A percentile compares a stretch with the other conserved stretches of the same genome.
phyloP scores from a whole-genome alignment of 2,113 vertebrate species.

The Pardalotus punctatus region DNA sequence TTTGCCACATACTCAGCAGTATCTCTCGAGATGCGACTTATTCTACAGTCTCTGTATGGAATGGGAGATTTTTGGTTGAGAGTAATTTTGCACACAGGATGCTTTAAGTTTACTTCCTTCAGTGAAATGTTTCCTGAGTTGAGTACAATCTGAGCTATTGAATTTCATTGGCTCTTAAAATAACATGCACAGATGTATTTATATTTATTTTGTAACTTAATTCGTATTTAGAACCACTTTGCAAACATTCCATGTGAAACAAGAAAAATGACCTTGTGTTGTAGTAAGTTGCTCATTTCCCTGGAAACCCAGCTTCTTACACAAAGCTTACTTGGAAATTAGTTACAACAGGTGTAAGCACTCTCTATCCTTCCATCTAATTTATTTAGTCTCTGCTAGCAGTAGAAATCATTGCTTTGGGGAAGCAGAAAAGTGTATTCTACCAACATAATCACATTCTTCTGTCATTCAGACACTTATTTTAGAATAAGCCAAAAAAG shows the following conservation, averaged over 20 bases:
- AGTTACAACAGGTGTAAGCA: conserved; percentile 50
- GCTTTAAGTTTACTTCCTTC: background rate
- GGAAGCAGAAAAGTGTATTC: conserved; percentile 53
- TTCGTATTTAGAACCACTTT: background rate
- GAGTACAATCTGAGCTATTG: background rate
- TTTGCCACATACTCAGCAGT: background rate
- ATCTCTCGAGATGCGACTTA: background rate
- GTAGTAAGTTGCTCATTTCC: background rate
- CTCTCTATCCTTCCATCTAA: conserved; percentile 51
- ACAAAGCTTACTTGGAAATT: conserved; percentile 36
- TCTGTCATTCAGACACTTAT: conserved; percentile 49
- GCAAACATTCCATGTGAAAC: background rate
- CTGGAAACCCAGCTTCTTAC: conserved; percentile 12
- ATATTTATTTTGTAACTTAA: background rate
- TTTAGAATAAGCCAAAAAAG: conserved; percentile 52
- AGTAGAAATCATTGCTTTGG: conserved; percentile 31
- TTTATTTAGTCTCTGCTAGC: conserved; percentile 61
- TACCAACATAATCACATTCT: conserved; percentile 24
- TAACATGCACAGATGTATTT: background rate
- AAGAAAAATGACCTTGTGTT: background rate
- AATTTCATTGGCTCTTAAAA: background rate
- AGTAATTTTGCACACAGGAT: background rate
- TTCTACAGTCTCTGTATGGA: background rate
- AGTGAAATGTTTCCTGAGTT: background rate
- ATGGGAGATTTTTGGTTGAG: background rate